Evolutionary conservation across 2,113 vertebrate genomes (phyloP).

Genomic region (Elephas maximus): DNA sequence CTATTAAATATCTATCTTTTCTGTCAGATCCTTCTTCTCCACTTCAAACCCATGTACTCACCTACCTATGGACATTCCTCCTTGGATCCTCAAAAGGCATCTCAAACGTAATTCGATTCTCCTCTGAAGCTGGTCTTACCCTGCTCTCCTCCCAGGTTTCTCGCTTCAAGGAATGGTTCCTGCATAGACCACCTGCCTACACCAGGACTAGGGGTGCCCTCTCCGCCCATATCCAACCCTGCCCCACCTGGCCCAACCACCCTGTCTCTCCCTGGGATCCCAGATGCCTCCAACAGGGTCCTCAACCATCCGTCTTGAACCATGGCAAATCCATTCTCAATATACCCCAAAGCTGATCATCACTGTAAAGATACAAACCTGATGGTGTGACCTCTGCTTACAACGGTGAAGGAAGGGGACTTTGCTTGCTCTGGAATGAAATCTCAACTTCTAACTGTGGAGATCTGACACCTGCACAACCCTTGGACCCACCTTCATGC

Average conservation of each 20-base stretch:
- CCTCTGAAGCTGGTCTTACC: fast-evolving
- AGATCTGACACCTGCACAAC: no score
- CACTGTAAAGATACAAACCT: fast-evolving
- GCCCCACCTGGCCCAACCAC: fast-evolving
- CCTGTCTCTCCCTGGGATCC: no score
- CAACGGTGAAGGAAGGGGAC: no score
- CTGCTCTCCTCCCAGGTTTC: background rate
- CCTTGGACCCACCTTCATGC: background rate
- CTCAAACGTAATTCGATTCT: background rate
- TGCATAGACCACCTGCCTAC: background rate
- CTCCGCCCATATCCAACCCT: fast-evolving
- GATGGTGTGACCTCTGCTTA: fast-evolving
- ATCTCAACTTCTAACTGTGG: fast-evolving
- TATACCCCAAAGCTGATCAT: fast-evolving
- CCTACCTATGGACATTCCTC: background rate
- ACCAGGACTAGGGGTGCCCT: background rate
- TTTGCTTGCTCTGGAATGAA: fast-evolving
- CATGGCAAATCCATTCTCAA: fast-evolving
- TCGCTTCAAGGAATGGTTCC: background rate
- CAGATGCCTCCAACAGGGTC: fast-evolving
- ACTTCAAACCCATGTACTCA: fast-evolving
- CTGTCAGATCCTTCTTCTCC: background rate
- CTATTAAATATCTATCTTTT: no score
- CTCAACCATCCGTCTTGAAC: fast-evolving
- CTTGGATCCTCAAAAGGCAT: no score